These are phyloP conservation scores for Xiphophorus couchianus DNA, from an alignment of 2,113 vertebrate species.

Conservation along the genomic window DNA sequence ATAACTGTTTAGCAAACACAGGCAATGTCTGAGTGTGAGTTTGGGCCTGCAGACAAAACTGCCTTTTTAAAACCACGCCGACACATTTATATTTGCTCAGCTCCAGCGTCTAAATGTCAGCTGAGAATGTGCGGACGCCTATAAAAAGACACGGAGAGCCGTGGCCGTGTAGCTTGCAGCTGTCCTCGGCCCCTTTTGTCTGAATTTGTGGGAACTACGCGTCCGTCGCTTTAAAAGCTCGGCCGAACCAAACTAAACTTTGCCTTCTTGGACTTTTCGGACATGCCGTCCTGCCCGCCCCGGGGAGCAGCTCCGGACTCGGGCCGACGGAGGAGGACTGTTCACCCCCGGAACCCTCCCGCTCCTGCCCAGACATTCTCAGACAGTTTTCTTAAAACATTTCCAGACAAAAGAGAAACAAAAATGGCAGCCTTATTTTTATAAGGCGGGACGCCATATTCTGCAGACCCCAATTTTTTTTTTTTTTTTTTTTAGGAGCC, in stretches of 20 bases:
- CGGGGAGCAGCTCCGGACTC: slow-evolving; percentile 6
- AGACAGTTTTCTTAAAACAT: slow-evolving; percentile 91
- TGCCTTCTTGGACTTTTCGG: slow-evolving; percentile 46
- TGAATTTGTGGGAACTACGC: slow-evolving; percentile 32
- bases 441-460: slow-evolving; percentile 96
- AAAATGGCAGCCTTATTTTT: slow-evolving; percentile 98
- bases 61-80: neutral
- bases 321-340: neutral
- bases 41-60: neutral
- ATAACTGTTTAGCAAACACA: neutral
- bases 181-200: slow-evolving; percentile 47
- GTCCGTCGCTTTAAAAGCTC: slow-evolving; percentile 42
- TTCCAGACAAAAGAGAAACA: slow-evolving; percentile 96
- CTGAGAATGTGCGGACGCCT: neutral
- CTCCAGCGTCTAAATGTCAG: neutral
- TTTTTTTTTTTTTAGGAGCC: slow-evolving; percentile 47
- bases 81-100: neutral
- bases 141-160: neutral
- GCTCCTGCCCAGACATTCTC: slow-evolving; percentile 78
- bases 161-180: neutral
- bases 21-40: neutral
- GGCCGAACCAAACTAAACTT: slow-evolving; percentile 42
- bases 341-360: neutral
- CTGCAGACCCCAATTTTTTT: slow-evolving; percentile 87
- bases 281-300: slow-evolving; percentile 19